Conservation (phyloP, 1,140 invertebrate species). For the Diachasma alloeum region DNA sequence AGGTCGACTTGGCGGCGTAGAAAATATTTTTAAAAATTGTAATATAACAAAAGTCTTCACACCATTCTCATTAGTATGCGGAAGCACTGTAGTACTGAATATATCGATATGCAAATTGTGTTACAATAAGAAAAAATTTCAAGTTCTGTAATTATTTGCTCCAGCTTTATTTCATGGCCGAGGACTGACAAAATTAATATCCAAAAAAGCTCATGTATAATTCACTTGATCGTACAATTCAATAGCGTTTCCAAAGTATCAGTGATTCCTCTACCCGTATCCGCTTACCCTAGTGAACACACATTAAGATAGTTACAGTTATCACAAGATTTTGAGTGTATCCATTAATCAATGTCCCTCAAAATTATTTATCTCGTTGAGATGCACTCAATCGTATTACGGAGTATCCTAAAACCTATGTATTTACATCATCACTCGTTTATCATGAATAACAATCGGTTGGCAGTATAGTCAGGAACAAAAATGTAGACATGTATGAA, state of each 20-base stretch:
- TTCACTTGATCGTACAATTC: no score
- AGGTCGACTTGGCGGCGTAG: background rate
- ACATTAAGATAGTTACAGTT: constrained; percentile 25
- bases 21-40: background rate
- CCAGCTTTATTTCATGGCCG: no score
- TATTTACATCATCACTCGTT: background rate
- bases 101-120: background rate
- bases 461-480: background rate
- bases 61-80: background rate
- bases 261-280: background rate
- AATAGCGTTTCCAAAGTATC: no score
- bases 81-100: background rate
- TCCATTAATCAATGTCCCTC: background rate
- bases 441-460: background rate
- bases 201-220: no score
- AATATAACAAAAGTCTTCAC: background rate
- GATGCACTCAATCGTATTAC: background rate
- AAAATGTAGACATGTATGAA: no score
- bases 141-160: no score
- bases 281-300: constrained; percentile 27
- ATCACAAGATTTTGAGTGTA: constrained; percentile 30
- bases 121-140: background rate
- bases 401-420: background rate
- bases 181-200: background rate
- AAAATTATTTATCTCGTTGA: background rate